These are phyloP conservation scores for Podiceps cristatus DNA, from an alignment of 2,113 vertebrate species.

Conservation along the genomic window DNA sequence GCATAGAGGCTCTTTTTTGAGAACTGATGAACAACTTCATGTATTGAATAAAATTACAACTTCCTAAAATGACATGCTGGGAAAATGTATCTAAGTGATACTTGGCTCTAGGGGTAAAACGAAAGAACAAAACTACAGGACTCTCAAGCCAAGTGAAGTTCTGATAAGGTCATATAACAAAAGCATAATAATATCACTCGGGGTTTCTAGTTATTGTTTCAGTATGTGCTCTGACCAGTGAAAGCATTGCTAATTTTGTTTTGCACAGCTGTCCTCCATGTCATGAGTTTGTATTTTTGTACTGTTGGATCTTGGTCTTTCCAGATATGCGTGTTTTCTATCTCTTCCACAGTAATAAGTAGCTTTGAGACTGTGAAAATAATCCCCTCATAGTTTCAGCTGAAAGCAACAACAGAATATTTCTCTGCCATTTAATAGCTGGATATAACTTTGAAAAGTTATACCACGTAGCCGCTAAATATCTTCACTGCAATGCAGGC, in stretches of 20 bases:
- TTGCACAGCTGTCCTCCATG: constrained; percentile 19
- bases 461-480: not conserved
- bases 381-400: not conserved
- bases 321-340: not conserved
- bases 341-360: not conserved
- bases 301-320: not conserved
- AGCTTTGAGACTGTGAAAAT: constrained; percentile 38
- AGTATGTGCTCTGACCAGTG: constrained; percentile 35
- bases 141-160: constrained; percentile 9
- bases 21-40: not conserved
- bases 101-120: constrained; percentile 28
- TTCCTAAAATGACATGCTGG: constrained; percentile 38
- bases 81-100: constrained; percentile 37
- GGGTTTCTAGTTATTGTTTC: constrained; percentile 23
- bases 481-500: not conserved
- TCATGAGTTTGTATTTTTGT: constrained; percentile 13
- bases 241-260: constrained; percentile 39
- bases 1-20: not conserved
- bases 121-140: constrained; percentile 23
- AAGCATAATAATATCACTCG: constrained; percentile 20
- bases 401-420: not conserved
- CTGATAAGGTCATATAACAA: constrained; percentile 50
- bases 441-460: not conserved
- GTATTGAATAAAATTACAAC: constrained; percentile 35
- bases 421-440: not conserved